A percentile compares a stretch with the other conserved stretches of the same genome.
These are phyloP conservation scores for Empis stercorea DNA, from an alignment of 2,888 invertebrate genomes.

Conservation along the genomic window DNA sequence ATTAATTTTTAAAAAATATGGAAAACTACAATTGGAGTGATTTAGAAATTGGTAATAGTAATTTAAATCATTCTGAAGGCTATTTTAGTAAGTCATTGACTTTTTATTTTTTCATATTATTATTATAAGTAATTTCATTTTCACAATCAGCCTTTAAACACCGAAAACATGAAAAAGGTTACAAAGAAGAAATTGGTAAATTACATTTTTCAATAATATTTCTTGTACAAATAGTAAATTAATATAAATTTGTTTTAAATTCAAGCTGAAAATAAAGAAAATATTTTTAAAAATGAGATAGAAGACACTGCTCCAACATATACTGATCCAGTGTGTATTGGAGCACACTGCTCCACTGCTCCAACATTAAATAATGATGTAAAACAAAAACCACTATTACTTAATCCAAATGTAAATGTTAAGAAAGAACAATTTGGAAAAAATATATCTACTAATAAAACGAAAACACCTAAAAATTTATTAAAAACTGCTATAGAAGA, in stretches of 20 bases:
- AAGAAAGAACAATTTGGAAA: background rate
- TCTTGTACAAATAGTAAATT: too few species aligned
- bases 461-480: background rate
- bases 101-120: background rate
- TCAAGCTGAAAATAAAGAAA: background rate
- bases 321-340: too few species aligned
- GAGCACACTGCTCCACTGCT: too few species aligned
- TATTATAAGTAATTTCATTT: too few species aligned
- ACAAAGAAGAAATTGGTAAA: background rate
- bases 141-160: constrained; percentile 16
- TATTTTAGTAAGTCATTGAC: constrained; percentile 23
- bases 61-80: constrained; percentile 24
- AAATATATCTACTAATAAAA: constrained; percentile 1
- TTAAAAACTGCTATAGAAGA: background rate
- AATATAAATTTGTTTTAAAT: too few species aligned
- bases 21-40: constrained; percentile 26
- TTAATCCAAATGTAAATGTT: too few species aligned
- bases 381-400: too few species aligned
- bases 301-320: background rate
- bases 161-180: constrained; percentile 16
- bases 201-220: too few species aligned
- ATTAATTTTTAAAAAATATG: background rate
- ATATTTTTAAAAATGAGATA: background rate
- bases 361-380: too few species aligned
- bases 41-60: constrained; percentile 23